A percentile compares a stretch with the other conserved stretches of the same genome.
Conservation (phyloP, 2,888 invertebrate species). For the Melolontha melolontha region DNA sequence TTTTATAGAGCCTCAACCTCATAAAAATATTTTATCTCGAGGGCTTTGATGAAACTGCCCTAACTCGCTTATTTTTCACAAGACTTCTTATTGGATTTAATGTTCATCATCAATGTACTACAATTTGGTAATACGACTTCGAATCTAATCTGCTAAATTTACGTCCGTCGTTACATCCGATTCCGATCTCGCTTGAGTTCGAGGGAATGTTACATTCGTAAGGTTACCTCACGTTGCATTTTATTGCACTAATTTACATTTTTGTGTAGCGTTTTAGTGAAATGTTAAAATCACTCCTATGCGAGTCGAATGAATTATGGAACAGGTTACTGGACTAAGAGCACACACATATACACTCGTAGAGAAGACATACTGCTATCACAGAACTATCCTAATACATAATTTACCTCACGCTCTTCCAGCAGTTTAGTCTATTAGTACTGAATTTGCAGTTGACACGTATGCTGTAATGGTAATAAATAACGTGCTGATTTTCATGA, state of each 20-base stretch:
- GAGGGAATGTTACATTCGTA: neutral
- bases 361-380: constrained; percentile 16
- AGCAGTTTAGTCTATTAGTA: constrained; percentile 45
- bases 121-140: constrained; percentile 20
- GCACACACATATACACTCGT: neutral
- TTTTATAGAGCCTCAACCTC: too few species aligned
- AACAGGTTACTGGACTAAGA: constrained; percentile 6
- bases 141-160: constrained; percentile 18
- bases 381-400: constrained; percentile 44
- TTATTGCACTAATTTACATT: constrained; percentile 33
- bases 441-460: constrained; percentile 44
- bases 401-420: constrained; percentile 45
- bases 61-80: neutral
- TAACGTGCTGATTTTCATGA: constrained; percentile 14
- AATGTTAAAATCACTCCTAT: constrained; percentile 31
- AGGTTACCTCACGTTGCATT: constrained; percentile 21
- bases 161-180: constrained; percentile 5
- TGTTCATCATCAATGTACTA: constrained; percentile 11
- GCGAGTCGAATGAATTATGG: constrained; percentile 28
- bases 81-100: constrained; percentile 16
- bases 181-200: constrained; percentile 5
- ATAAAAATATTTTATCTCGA: too few species aligned
- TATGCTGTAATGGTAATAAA: constrained; percentile 30
- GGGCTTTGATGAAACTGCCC: too few species aligned
- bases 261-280: constrained; percentile 32